phyloP scores from a whole-genome alignment of 2,113 vertebrate species.

The Sialia sialis region DNA sequence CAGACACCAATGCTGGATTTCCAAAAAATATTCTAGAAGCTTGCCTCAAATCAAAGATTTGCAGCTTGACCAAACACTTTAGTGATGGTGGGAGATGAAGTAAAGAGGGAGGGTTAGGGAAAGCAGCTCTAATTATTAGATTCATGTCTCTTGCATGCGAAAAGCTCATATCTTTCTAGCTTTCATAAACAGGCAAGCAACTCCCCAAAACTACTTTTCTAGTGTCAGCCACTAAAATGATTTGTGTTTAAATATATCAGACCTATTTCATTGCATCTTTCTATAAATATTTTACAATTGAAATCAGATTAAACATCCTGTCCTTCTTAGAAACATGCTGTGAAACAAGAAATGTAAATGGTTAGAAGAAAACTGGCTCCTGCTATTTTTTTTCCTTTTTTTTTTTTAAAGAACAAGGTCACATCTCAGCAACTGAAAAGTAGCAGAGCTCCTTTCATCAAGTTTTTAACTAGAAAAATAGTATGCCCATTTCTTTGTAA shows the following conservation, averaged over 20 bases:
- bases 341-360: background rate
- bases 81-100: background rate
- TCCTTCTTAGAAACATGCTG: background rate
- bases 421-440: constrained; percentile 89
- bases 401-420: constrained; percentile 85
- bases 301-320: background rate
- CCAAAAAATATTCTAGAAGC: background rate
- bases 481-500: constrained; percentile 97
- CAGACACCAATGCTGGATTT: background rate
- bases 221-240: background rate
- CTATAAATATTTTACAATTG: background rate
- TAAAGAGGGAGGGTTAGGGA: background rate
- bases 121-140: background rate
- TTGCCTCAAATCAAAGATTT: background rate
- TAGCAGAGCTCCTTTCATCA: constrained; percentile 92
- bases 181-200: background rate
- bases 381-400: background rate
- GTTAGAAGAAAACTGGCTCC: constrained; percentile 22
- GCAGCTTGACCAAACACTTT: background rate
- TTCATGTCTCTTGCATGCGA: background rate
- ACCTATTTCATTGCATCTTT: background rate
- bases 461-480: constrained; percentile 93
- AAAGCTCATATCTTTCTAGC: background rate
- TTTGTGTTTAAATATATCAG: background rate
- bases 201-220: background rate